A percentile compares a stretch with the other conserved stretches of the same genome.
Conservation (phyloP, 2,797 vertebrate species). For the Diceros bicornis region DNA sequence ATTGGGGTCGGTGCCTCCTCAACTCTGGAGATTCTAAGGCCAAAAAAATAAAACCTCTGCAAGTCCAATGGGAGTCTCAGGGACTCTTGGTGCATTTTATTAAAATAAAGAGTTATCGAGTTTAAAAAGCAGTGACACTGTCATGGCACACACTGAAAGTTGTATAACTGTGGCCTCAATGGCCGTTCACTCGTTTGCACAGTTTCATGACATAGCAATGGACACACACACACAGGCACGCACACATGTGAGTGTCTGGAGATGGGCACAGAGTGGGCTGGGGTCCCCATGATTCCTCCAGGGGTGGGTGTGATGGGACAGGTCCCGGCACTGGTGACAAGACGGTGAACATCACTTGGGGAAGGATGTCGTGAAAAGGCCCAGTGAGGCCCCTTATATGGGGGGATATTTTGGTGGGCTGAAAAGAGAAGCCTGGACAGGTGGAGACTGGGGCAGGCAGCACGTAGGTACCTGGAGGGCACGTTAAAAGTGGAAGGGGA, state of each 20-base stretch:
- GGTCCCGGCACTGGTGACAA: slow-evolving; percentile 10
- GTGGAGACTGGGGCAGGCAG: no score
- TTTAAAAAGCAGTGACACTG: slow-evolving; percentile 71
- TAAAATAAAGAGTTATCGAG: slow-evolving; percentile 74
- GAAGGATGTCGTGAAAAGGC: background rate
- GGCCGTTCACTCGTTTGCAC: slow-evolving; percentile 62
- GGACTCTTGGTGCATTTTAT: background rate
- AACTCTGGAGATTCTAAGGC: slow-evolving; percentile 53
- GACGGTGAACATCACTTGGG: background rate
- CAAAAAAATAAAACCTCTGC: slow-evolving; percentile 75
- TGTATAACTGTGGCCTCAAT: slow-evolving; percentile 40
- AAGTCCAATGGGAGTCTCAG: background rate
- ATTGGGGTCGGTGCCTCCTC: slow-evolving; percentile 23
- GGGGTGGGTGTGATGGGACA: background rate
- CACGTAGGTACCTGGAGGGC: no score
- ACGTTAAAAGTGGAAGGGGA: no score
- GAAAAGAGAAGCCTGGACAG: no score
- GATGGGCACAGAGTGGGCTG: background rate
- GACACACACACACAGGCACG: slow-evolving; percentile 13
- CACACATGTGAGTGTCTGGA: background rate
- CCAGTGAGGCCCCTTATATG: background rate
- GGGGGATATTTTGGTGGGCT: no score
- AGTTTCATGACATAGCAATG: slow-evolving; percentile 78
- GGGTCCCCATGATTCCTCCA: slow-evolving; percentile 20
- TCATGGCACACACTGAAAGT: background rate